Conservation (phyloP, 1,140 invertebrate genomes). For the Drosophila ogumai region DNA sequence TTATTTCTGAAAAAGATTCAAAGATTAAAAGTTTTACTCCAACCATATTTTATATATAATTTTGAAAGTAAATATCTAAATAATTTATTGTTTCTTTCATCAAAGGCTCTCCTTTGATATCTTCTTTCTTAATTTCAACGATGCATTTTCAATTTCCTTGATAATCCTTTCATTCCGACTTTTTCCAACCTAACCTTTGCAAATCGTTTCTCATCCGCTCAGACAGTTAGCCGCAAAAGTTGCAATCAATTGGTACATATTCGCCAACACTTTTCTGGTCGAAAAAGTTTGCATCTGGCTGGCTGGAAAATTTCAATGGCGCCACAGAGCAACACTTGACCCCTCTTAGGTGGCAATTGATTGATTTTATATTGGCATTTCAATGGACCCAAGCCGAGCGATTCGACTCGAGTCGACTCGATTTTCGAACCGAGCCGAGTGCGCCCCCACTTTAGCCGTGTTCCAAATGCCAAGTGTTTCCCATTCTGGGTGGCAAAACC, state of each 20-base stretch:
- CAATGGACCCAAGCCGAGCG: slow-evolving; percentile 55
- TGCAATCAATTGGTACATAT: slow-evolving; percentile 49
- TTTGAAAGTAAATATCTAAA: background rate
- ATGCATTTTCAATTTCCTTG: background rate
- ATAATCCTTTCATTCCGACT: background rate
- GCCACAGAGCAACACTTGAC: slow-evolving; percentile 79
- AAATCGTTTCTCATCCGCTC: slow-evolving; percentile 9
- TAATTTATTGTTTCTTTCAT: background rate
- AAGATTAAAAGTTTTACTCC: background rate
- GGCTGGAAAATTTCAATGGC: slow-evolving; percentile 62
- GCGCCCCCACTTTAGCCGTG: slow-evolving; percentile 54
- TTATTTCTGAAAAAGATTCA: background rate
- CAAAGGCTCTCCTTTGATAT: too few species aligned
- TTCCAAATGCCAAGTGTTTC: slow-evolving; percentile 81
- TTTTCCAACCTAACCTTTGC: background rate
- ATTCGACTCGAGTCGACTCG: slow-evolving; percentile 28
- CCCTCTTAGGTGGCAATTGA: slow-evolving; percentile 77
- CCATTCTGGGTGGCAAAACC: slow-evolving; percentile 26
- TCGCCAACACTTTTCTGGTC: slow-evolving; percentile 49
- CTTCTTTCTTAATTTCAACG: background rate
- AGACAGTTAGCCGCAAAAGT: slow-evolving; percentile 41
- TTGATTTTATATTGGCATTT: slow-evolving; percentile 83
- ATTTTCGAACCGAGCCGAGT: slow-evolving; percentile 27
- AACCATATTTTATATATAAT: background rate
- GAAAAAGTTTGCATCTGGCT: slow-evolving; percentile 49